Evolutionary conservation across 2,888 invertebrate species (phyloP).

Genomic region (Hybos culiciformis): DNA sequence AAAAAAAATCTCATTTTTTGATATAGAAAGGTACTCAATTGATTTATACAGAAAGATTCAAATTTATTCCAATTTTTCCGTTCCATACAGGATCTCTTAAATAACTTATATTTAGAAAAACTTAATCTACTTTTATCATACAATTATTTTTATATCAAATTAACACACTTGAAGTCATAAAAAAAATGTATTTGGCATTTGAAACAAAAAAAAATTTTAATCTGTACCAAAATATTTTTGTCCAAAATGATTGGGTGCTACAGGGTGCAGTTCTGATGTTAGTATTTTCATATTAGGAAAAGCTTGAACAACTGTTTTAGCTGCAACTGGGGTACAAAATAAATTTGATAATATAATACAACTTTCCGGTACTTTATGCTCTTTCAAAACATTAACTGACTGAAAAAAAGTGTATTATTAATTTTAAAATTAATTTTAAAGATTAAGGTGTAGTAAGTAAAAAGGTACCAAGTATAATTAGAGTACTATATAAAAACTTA

Average conservation of each 20-base stretch:
- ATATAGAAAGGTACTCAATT: no score
- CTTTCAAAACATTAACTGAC: slow-evolving; percentile 86
- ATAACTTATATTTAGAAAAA: neutral
- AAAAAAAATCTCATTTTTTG: no score
- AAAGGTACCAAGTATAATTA: no score
- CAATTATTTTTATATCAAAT: neutral
- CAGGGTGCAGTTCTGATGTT: slow-evolving; percentile 87
- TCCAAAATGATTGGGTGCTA: slow-evolving; percentile 96
- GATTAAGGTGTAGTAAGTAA: no score
- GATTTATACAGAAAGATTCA: no score
- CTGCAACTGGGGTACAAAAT: slow-evolving; percentile 89
- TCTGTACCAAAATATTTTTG: slow-evolving; percentile 98
- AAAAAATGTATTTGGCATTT: neutral
- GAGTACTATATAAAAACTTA: no score
- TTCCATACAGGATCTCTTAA: neutral
- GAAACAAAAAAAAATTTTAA: slow-evolving; percentile 31
- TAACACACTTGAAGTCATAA: neutral
- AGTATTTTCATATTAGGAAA: slow-evolving; percentile 89
- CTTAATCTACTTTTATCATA: neutral
- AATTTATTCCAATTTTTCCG: no score
- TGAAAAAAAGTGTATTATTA: slow-evolving; percentile 24
- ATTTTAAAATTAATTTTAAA: neutral
- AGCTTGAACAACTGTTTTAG: slow-evolving; percentile 65
- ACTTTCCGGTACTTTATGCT: slow-evolving; percentile 86
- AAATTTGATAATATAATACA: slow-evolving; percentile 94